A percentile compares a stretch with the other conserved stretches of the same genome.
Conservation (phyloP, 2,113 vertebrate species). For the Podocnemis expansa region DNA sequence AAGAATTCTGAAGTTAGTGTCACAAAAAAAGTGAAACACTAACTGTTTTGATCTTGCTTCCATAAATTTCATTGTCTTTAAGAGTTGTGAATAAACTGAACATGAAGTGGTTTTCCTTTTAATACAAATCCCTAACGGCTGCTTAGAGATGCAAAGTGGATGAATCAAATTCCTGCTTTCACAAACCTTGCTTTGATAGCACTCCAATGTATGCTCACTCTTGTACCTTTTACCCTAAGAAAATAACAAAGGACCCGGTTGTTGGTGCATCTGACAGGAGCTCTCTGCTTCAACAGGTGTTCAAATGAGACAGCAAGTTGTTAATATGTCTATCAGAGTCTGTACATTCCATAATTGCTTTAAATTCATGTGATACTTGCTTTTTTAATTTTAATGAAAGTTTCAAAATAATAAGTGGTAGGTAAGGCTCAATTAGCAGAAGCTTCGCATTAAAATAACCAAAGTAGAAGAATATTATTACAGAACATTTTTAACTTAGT, state of each 20-base stretch:
- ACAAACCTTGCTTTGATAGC: background rate
- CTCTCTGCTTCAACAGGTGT: background rate
- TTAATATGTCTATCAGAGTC: background rate
- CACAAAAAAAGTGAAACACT: background rate
- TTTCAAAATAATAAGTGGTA: background rate
- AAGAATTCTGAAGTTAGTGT: background rate
- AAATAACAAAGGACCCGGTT: background rate
- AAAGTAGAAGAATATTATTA: background rate
- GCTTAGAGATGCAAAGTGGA: background rate
- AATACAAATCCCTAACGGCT: background rate
- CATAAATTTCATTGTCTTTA: background rate
- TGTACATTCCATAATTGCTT: background rate
- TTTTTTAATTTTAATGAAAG: background rate
- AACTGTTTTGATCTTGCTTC: background rate
- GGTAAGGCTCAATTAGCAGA: background rate
- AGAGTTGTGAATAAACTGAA: background rate
- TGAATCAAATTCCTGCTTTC: background rate
- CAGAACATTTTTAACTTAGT: background rate
- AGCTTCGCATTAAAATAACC: background rate
- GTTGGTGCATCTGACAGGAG: background rate
- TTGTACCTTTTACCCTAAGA: background rate
- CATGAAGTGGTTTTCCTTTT: background rate
- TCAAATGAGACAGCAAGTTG: background rate
- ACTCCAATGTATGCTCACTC: background rate
- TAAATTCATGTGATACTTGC: background rate